Evolutionary conservation across 2,113 vertebrate genomes (phyloP).

Genomic region (Pelodiscus sinensis): DNA sequence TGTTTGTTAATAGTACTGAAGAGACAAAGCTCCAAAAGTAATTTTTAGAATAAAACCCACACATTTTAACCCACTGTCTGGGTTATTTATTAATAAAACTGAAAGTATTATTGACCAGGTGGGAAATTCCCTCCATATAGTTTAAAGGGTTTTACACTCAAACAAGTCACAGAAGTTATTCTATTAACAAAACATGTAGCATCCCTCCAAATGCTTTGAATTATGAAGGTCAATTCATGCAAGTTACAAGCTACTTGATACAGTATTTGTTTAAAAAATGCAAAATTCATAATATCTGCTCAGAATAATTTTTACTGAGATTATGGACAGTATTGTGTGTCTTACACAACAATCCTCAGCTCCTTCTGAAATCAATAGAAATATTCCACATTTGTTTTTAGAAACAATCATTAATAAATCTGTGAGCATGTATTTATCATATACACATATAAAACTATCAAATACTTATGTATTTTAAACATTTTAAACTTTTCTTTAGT

Average conservation of each 20-base stretch:
- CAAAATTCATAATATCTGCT: not conserved
- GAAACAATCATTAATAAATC: not conserved
- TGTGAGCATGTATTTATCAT: not conserved
- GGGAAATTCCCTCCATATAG: not conserved
- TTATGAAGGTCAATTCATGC: not conserved
- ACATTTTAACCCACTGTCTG: constrained; percentile 43
- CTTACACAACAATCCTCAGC: not conserved
- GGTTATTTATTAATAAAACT: constrained; percentile 19
- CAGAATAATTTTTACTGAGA: not conserved
- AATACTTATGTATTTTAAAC: constrained; percentile 22
- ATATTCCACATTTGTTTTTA: not conserved
- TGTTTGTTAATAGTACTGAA: not conserved
- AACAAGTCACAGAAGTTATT: constrained; percentile 32
- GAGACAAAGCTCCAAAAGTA: constrained; percentile 42
- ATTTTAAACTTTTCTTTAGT: constrained; percentile 25
- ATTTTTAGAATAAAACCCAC: constrained; percentile 43
- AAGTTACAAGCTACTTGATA: not conserved
- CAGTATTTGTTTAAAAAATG: not conserved
- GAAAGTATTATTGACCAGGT: constrained; percentile 40
- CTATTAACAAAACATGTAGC: constrained; percentile 43
- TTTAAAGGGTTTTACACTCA: not conserved
- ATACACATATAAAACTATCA: constrained; percentile 35
- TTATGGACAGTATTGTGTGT: not conserved
- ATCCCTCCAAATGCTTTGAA: not conserved
- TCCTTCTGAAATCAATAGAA: not conserved